phyloP scores from a whole-genome alignment of 2,113 vertebrate genomes.

The Lycocorax pyrrhopterus region DNA sequence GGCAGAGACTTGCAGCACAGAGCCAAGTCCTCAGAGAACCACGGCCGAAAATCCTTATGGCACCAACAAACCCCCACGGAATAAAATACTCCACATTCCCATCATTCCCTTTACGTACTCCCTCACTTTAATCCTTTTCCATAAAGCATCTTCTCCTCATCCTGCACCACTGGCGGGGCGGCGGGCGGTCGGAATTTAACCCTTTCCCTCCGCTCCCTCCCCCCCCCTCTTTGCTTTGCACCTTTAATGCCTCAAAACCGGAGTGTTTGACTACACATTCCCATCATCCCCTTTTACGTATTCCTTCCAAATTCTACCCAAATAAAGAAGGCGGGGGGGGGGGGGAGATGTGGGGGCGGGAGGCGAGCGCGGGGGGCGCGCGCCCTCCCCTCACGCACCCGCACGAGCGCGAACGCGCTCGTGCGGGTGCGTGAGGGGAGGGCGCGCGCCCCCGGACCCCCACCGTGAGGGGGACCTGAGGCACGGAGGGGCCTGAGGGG shows the following conservation, averaged over 20 bases:
- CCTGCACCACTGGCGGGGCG: too few relatives aligned
- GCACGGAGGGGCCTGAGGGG: too few relatives aligned
- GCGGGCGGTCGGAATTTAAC: background rate
- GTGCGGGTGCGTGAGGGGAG: too few relatives aligned
- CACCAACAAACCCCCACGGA: background rate
- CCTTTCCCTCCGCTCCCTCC: background rate
- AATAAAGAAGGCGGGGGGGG: too few relatives aligned
- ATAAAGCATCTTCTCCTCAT: background rate
- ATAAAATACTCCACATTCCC: fast-evolving
- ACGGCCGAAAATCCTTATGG: fast-evolving
- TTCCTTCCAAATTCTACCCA: background rate
- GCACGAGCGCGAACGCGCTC: too few relatives aligned
- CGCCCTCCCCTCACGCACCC: too few relatives aligned
- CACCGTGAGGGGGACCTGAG: too few relatives aligned
- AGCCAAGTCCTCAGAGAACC: background rate
- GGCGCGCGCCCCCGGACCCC: too few relatives aligned
- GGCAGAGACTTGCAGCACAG: background rate
- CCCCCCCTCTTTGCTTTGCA: too few relatives aligned
- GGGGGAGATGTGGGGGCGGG: too few relatives aligned
- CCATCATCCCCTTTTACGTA: background rate
- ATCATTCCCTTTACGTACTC: background rate
- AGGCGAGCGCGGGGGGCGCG: too few relatives aligned
- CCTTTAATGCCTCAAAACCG: background rate
- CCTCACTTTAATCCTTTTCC: background rate
- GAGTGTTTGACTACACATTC: background rate